phyloP scores from a whole-genome alignment of 2,797 vertebrate genomes.

The Crax fasciolata region DNA sequence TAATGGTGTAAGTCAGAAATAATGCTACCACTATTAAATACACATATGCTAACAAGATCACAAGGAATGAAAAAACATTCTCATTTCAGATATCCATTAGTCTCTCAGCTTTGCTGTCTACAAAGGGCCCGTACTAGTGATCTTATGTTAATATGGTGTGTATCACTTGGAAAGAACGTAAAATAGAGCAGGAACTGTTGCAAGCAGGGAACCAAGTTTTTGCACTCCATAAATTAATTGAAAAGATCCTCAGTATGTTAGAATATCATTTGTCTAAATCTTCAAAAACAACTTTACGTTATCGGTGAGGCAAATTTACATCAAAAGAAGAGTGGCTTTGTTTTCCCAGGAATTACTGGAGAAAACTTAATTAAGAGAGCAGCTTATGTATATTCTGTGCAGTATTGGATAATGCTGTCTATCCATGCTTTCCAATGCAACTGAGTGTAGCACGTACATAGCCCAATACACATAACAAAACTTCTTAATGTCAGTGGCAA shows the following conservation, averaged over 20 bases:
- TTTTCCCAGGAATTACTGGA: background rate
- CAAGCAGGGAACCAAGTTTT: slow-evolving; percentile 9
- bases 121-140: slow-evolving; percentile 35
- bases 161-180: slow-evolving; percentile 27
- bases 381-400: background rate
- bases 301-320: background rate
- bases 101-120: slow-evolving; percentile 48
- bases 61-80: slow-evolving; percentile 56
- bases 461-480: background rate
- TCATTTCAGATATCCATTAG: slow-evolving; percentile 56
- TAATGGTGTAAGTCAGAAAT: slow-evolving; percentile 59
- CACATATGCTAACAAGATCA: slow-evolving; percentile 70
- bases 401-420: background rate
- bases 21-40: slow-evolving; percentile 51
- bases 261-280: background rate
- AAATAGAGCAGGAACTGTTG: slow-evolving; percentile 1
- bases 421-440: background rate
- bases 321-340: background rate
- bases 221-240: slow-evolving; percentile 50
- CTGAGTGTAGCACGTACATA: background rate
- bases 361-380: background rate
- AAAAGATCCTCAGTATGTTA: background rate
- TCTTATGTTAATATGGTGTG: slow-evolving; percentile 23
- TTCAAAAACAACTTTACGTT: background rate
- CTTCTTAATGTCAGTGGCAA: background rate